Base-by-base conservation (phyloP, 1,140 invertebrate genomes). In the Portunus trituberculatus region DNA sequence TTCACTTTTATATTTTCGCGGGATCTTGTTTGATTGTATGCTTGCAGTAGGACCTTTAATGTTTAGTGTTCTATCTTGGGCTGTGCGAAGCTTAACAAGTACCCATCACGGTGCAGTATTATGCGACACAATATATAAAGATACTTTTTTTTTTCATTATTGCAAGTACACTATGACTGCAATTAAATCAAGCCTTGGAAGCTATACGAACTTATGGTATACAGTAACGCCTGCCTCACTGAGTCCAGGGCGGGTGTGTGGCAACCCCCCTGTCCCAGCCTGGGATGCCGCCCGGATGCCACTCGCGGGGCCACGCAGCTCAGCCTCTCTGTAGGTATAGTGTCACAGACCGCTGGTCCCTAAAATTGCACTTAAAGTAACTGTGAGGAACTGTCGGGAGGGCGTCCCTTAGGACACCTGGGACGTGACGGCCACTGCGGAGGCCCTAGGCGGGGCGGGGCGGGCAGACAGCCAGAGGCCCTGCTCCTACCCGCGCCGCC, bases 351-450 rank as follows among this genome's bases (percentile, higher is more conserved):
- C 94, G 94, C 94, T 95, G 94, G 94, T 93, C 95, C 95, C 95
- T 93, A 95, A 95, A 95, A 95, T 95, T 95, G 95, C 95, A 95
- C 95, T 95, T 95, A 93, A 95, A 95, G 95, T 91, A 95, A 95
- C 95, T 93, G 92, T 95, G 92, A 95, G 95, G 95, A 95, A 95
- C 95, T 95, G 92, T 95, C 92, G 95, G 88, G 94, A 92, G 94
- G 91, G 94, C 91, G 94, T 92, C 84, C 91, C 88, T 92, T n/a
- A 39, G 84, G 59, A 82, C 94, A 32, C 91, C 91, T 95, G 91
- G 94, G 94, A 95, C 83, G 52, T 93, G 92, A 86, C 76, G 92
- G 95, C 88, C 88, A 86, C 88, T 92, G 92, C 90, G 92, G 95
- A 45, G 84, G 91, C 86, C n/a, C 76, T 20, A 25, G 86, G 95